Evolutionary conservation across 2,797 vertebrate genomes (phyloP), one percentile per base, ranked within the genome.

Genomic region (Sebastes iracundus): DNA sequence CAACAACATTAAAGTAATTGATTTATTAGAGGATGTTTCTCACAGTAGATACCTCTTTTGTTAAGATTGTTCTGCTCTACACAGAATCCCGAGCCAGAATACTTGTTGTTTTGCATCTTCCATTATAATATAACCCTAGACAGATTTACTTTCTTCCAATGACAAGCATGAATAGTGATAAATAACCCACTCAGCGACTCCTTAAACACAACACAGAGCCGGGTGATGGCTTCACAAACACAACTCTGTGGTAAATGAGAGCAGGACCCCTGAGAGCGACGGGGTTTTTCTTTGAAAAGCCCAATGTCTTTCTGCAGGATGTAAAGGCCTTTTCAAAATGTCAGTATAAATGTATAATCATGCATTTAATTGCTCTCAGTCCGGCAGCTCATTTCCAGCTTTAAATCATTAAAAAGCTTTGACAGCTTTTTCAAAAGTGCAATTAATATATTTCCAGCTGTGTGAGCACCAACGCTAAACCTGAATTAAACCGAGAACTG

Each of bases 301-400:
- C 83, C 77, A 82, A 81, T 80, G 73, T 46, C 63, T 79, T 87
- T 88, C 80, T 67, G 63, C 67, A 52, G 60, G 42, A 89, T 80
- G 68, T 35, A 53, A 72, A 81, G 72, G 58, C 79, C 35, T 80
- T 85, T 82, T 82, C 70, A 81, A 92, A 92, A 92, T 89, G 87
- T 87, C 84, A 87, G 35, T 84, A 89, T 78, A 72, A 10, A 82
- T 84, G 75, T 85, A 88, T 74, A 78, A 87, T 87, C 71, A 53
- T 76, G 69, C 71, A 72, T 87, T 89, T 75, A 88, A 92, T 82
- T 90, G 84, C 85, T 81, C 75, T 66, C 33, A n/a, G 35, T 63
- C 69, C 75, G 42, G 38, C 58, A 55, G 73, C 27, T 85, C 53
- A 3, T 28, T 83, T 68, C 62, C 20, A 78, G 75, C 60, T 71